Conservation (phyloP, 2,888 invertebrate genomes). For the Linnaemya tessellans region DNA sequence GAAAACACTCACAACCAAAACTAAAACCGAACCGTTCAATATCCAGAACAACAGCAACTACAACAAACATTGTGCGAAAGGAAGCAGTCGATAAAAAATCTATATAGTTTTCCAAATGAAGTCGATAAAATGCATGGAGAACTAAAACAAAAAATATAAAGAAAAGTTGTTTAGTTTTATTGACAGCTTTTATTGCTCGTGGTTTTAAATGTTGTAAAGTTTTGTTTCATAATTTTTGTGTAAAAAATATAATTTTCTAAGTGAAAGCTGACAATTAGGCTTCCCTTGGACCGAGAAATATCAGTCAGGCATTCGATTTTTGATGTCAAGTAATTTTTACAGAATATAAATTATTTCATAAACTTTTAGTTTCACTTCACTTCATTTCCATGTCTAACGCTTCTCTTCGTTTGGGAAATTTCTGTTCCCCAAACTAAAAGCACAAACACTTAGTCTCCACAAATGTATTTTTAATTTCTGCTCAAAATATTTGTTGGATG, state of each 20-base stretch:
- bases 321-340: too few relatives aligned
- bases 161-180: constrained; percentile 67
- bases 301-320: background rate
- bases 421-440: background rate
- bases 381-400: too few relatives aligned
- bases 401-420: background rate
- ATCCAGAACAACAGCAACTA: constrained; percentile 38
- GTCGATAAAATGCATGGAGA: background rate
- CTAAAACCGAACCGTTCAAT: constrained; percentile 49
- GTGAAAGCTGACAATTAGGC: background rate
- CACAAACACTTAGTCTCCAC: background rate
- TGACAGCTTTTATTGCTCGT: constrained; percentile 62
- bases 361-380: too few relatives aligned
- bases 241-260: background rate
- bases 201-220: constrained; percentile 16
- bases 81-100: background rate
- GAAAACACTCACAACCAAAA: constrained; percentile 40
- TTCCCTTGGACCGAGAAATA: background rate
- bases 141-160: constrained; percentile 9
- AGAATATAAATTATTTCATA: too few relatives aligned
- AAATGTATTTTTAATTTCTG: constrained; percentile 33
- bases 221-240: background rate
- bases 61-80: constrained; percentile 25
- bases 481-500: constrained; percentile 48
- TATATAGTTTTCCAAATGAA: constrained; percentile 36